Evolutionary conservation across 2,113 vertebrate species (phyloP), one percentile per base, ranked within the genome.

Genomic region (Dascyllus trimaculatus): DNA sequence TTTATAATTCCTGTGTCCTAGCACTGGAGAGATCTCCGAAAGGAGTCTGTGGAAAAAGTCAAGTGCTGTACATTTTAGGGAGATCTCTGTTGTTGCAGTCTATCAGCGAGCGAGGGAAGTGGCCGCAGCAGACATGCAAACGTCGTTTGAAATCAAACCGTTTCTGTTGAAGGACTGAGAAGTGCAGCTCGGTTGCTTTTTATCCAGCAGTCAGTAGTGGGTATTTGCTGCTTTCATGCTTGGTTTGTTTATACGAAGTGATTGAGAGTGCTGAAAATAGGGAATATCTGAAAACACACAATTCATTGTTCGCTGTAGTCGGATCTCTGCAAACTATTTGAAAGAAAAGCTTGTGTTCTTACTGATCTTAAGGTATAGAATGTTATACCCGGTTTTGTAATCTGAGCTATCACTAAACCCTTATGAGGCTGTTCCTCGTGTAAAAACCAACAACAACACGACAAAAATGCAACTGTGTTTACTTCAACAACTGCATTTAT

Each of bases 241-340:
- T 51, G 21, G 66, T 84, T 81, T 81, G 68, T 40, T 71, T 45
- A 56, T 46, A 54, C 57, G 24, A 75, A 81, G 43, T 63, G 48
- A 84, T 57, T 15, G 35, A 60, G 25, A 64, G 25, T 11, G 35
- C 51, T 59, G 15, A 70, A 62, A 65, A 64, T 14, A 6, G 61
- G 18, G 22, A 9, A 32, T 24, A 53, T 53, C 22, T 56, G 11
- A 49, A 68, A 68, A 73, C 25, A 46, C 51, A 9, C 3, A n/a
- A 22, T 26, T 49, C 15, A 26, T 14, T 21, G 38, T 32, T 67
- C 59, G 64, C 21, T 11, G 9, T 19, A 40, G 25, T 63, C 40
- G 19, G 11, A 51, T 43, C 13, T 0, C 17, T 63, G 35, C 22
- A 68, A 71, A 57, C 75, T 57, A 26, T 62, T 19, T 49, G 0